Evolutionary conservation across 2,888 invertebrate genomes (phyloP), one percentile per base, ranked within the genome.

Genomic region (Scaptomyza polygonia): DNA sequence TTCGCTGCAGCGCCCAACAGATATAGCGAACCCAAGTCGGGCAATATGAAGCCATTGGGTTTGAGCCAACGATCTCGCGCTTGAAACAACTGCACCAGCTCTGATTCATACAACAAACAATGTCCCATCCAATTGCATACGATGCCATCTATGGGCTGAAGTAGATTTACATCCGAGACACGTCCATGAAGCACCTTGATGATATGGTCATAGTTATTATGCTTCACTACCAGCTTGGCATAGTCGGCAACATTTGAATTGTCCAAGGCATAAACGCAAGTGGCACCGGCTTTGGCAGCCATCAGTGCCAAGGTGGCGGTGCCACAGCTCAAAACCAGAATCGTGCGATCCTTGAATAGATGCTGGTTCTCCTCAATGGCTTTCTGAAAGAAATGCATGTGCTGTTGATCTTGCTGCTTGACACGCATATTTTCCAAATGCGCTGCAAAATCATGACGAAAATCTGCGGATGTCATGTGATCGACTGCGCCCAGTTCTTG

Each of bases 31-130:
- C 98, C 99, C 89, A 95, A 94, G 90, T 95, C 97, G 1, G 99
- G 98, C 92, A 99, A 97, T 65, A 99, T 94, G 92, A 98, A 94
- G 49, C 99, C 99, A 78, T 95, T 96, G 0, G 95, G 94, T 72
- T 94, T 95, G 53, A 99, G 94, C 99, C 99, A 99, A 92, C 98
- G 99, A 91, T 99, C 98, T 29, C 99, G 93, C 0, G 99, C 99
- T 85, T 95, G 97, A 16, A 99, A 93, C 6, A 99, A 98, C 0
- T 98, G 98, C 91, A 98, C 97, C 89, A 99, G 92, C 97, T 99
- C 99, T 73, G 98, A 98, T 92, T 99, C 99, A 83, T 98, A 99
- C 91, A 99, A 98, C 48, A 99, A 91, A 70, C 94, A 95, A 89
- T 88, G 93, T 6, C 95, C 95, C 95, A 95, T 95, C 95, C 95